Conservation (phyloP, 2,888 invertebrate species). For the Drosophila histrio region DNA sequence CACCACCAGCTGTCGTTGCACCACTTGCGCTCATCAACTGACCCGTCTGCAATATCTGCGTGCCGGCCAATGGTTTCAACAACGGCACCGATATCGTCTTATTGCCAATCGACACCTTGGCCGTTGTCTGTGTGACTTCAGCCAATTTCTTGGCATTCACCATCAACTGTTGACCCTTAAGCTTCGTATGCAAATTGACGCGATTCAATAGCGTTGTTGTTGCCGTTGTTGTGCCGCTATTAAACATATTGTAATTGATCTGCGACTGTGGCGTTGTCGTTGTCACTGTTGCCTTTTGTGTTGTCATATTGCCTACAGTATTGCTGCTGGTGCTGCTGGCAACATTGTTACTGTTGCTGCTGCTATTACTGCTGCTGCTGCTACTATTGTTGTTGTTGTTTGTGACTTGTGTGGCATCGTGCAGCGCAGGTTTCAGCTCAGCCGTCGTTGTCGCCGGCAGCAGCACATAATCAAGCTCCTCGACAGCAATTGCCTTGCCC, state of each 20-base stretch:
- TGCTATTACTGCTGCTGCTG: constrained; percentile 6
- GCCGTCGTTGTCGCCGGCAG: constrained; percentile 61
- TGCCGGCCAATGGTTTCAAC: constrained; percentile 79
- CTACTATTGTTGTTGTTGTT: constrained; percentile 24
- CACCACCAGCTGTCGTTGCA: constrained; percentile 64
- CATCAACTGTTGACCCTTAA: constrained; percentile 75
- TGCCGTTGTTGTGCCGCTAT: constrained; percentile 24
- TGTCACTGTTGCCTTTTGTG: constrained; percentile 8
- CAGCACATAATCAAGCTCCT: constrained; percentile 65
- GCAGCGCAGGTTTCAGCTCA: constrained; percentile 39
- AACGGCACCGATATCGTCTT: constrained; percentile 84
- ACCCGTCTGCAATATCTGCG: constrained; percentile 68
- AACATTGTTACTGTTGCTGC: constrained; percentile 16
- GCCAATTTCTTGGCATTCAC: constrained; percentile 80
- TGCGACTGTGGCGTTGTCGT: constrained; percentile 11
- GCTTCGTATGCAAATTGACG: constrained; percentile 59
- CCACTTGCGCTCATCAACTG: constrained; percentile 59
- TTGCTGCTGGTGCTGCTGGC: constrained; percentile 4
- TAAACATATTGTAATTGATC: constrained; percentile 57
- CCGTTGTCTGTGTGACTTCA: constrained; percentile 87
- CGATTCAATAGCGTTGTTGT: constrained; percentile 61
- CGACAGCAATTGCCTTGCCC: constrained; percentile 41
- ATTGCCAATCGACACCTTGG: constrained; percentile 84
- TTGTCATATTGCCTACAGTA: background rate
- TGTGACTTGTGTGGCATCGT: constrained; percentile 28